A percentile compares a stretch with the other conserved stretches of the same genome.
phyloP scores from a whole-genome alignment of 1,140 invertebrate species.

The Pachyrhynchus sulphureomaculatus region DNA sequence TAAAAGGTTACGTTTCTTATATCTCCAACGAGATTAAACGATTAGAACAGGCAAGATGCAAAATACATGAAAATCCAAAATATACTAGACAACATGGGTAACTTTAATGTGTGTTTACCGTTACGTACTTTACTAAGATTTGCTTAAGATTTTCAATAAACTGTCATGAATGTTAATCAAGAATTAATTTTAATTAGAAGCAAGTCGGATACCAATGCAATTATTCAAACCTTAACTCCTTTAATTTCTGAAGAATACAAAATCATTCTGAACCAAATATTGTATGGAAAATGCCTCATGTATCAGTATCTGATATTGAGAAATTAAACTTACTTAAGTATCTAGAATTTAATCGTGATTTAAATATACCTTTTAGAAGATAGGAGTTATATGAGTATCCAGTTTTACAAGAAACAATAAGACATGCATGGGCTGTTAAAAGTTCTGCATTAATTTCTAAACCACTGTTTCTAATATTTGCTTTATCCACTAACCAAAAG shows the following conservation, averaged over 20 bases:
- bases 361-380: slow-evolving; percentile 37
- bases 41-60: neutral
- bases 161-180: slow-evolving; percentile 2
- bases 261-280: slow-evolving; percentile 9
- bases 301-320: no score
- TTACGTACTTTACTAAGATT: slow-evolving; percentile 8
- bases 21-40: neutral
- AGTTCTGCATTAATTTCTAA: slow-evolving; percentile 18
- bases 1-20: neutral
- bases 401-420: slow-evolving; percentile 28
- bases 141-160: slow-evolving; percentile 6
- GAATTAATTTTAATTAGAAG: slow-evolving; percentile 12
- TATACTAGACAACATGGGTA: neutral
- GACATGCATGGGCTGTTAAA: slow-evolving; percentile 34
- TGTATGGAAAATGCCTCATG: slow-evolving; percentile 6
- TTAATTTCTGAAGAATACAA: neutral
- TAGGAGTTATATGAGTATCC: slow-evolving; percentile 47
- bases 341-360: slow-evolving; percentile 19
- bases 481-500: neutral
- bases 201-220: slow-evolving; percentile 1
- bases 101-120: slow-evolving; percentile 13
- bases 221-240: neutral
- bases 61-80: neutral
- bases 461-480: slow-evolving; percentile 19
- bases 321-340: neutral